These are phyloP conservation scores for Antechinus stuartii DNA, from an alignment of 2,113 vertebrate species.

Conservation along the genomic window DNA sequence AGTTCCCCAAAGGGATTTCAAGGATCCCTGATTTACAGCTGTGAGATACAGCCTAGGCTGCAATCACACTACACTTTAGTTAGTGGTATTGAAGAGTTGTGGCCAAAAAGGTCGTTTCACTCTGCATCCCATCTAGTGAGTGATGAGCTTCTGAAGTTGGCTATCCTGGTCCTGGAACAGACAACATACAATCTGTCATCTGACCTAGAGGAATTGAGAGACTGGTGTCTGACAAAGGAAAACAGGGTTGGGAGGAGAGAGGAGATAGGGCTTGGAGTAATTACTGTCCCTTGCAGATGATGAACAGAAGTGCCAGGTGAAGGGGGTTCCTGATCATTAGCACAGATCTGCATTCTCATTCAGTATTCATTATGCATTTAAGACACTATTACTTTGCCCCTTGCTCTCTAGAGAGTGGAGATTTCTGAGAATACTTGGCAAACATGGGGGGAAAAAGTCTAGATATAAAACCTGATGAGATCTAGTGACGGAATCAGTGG, in stretches of 20 bases:
- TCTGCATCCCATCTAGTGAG: background rate
- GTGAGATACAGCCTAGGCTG: background rate
- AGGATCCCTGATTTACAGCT: background rate
- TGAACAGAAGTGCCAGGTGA: background rate
- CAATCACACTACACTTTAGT: background rate
- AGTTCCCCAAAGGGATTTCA: background rate
- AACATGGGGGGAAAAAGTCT: background rate
- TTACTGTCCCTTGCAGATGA: background rate
- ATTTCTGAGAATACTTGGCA: background rate
- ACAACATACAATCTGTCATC: background rate
- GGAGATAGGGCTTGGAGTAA: background rate
- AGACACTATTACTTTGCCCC: background rate
- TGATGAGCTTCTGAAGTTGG: background rate
- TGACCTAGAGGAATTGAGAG: background rate
- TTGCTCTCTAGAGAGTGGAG: background rate
- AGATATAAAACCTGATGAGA: background rate
- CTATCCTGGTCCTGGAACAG: background rate
- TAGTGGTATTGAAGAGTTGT: background rate
- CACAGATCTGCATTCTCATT: background rate
- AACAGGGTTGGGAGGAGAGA: background rate
- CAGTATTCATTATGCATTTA: constrained; percentile 10
- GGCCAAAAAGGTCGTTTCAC: background rate
- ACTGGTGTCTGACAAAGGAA: constrained; percentile 10
- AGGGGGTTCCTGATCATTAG: background rate
- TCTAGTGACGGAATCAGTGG: background rate